Conservation (phyloP, 2,797 vertebrate genomes). For the Gambelia wislizenii region DNA sequence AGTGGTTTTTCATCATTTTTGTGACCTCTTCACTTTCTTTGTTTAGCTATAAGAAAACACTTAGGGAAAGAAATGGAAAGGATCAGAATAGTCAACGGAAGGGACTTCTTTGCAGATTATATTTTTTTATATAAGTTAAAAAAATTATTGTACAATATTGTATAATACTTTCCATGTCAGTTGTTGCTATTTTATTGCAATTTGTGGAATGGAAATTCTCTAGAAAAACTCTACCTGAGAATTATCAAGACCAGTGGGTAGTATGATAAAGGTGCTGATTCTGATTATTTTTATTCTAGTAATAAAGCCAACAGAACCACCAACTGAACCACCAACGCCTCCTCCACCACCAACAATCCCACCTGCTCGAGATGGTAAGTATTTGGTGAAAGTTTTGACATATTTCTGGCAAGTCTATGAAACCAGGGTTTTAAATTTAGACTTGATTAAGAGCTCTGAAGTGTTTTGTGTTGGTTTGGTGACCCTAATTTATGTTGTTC, state of each 20-base stretch:
- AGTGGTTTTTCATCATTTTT: background rate
- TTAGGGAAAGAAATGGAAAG: background rate
- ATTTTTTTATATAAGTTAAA: background rate
- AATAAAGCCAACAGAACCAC: conserved; percentile 90
- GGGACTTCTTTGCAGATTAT: background rate
- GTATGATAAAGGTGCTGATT: background rate
- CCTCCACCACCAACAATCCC: conserved; percentile 94
- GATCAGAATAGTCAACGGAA: background rate
- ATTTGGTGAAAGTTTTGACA: conserved; percentile 31
- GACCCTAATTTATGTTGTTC: background rate
- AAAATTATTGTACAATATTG: background rate
- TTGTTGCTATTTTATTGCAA: background rate
- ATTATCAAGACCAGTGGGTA: background rate
- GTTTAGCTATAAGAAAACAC: background rate
- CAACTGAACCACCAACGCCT: conserved; percentile 90
- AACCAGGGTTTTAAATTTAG: background rate
- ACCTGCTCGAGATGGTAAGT: conserved; percentile 91
- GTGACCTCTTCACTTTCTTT: background rate
- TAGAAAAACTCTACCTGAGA: background rate
- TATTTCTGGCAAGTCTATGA: background rate
- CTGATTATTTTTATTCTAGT: conserved; percentile 78
- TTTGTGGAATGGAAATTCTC: too few species aligned
- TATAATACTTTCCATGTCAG: background rate
- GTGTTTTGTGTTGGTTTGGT: background rate
- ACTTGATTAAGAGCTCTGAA: background rate